Percentiles rank a stretch among this genome's conserved stretches.
Conservation (phyloP, 1,140 invertebrate genomes). For the Apis florea region DNA sequence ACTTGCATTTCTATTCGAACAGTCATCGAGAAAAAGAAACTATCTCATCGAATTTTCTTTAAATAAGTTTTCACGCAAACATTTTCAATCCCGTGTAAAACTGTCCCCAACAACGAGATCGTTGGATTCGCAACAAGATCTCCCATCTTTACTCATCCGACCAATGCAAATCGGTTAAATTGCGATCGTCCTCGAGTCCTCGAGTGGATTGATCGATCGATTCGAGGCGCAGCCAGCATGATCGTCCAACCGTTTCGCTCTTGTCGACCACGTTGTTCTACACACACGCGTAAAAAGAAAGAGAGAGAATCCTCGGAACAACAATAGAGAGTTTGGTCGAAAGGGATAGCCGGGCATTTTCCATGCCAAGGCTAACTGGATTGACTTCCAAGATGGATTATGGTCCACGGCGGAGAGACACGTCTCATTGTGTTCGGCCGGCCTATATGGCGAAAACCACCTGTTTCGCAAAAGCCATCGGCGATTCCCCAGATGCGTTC, state of each 20-base stretch:
- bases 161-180: constrained; percentile 29
- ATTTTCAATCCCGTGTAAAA: too few species aligned
- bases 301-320: constrained; percentile 16
- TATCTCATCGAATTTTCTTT: too few species aligned
- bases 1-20: too few species aligned
- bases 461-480: constrained; percentile 70
- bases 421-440: constrained; percentile 64
- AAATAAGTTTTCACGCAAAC: too few species aligned
- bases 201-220: constrained; percentile 36
- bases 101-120: background rate
- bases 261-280: constrained; percentile 58
- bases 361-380: constrained; percentile 72
- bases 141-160: background rate
- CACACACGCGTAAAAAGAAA: constrained; percentile 3
- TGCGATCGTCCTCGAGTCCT: constrained; percentile 9
- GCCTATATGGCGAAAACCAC: constrained; percentile 59
- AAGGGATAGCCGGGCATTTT: constrained; percentile 70
- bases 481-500: constrained; percentile 24
- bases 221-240: constrained; percentile 17
- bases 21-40: too few species aligned
- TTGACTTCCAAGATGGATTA: constrained; percentile 66
- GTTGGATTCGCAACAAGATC: background rate
- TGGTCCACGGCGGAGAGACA: constrained; percentile 62
- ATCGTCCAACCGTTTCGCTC: constrained; percentile 23
- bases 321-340: constrained; percentile 64